Evolutionary conservation across 2,113 vertebrate genomes (phyloP).

Genomic region (Cranoglanis bouderius): DNA sequence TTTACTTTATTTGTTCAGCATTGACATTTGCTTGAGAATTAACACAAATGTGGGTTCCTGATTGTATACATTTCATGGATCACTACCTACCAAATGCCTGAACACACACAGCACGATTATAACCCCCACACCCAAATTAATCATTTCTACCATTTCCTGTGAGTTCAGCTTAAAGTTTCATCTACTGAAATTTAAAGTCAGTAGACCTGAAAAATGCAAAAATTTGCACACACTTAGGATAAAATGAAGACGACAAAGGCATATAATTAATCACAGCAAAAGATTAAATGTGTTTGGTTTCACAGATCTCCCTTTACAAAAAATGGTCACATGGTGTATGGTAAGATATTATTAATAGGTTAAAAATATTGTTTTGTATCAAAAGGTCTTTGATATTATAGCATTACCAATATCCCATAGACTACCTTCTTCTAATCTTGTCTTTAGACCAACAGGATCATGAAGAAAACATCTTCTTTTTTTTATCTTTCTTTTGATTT

Average conservation of each 20-base stretch:
- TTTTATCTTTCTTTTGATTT: neutral
- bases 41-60: neutral
- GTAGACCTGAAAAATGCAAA: neutral
- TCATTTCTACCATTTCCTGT: neutral
- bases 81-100: conserved; percentile 20
- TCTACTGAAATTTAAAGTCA: neutral
- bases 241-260: neutral
- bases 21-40: conserved; percentile 27
- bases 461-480: neutral
- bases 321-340: neutral
- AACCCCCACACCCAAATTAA: neutral
- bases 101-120: conserved; percentile 4
- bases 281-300: neutral
- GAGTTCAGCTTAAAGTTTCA: neutral
- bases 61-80: conserved; percentile 28
- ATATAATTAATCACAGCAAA: neutral
- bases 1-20: conserved; percentile 3
- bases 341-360: neutral
- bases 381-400: neutral
- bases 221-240: neutral
- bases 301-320: neutral
- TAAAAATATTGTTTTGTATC: neutral
- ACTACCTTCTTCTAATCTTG: neutral
- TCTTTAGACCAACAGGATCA: neutral
- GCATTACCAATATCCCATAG: neutral